Conservation (phyloP, 2,888 invertebrate genomes). For the Sinohyriopsis cumingii region DNA sequence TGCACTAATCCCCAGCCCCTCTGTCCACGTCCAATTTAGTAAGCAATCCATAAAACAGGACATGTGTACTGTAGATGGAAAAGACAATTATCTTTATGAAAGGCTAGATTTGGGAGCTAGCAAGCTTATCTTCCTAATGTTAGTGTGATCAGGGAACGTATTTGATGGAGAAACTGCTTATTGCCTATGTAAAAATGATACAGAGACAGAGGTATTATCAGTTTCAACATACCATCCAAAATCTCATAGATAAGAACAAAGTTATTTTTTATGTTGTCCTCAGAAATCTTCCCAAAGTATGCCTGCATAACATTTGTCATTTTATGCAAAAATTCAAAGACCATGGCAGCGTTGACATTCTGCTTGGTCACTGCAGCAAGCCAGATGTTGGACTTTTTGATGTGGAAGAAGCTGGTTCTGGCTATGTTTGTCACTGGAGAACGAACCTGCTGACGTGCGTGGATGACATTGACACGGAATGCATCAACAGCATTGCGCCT, state of each 20-base stretch:
- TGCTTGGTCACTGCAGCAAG: conserved; percentile 99
- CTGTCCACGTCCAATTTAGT: too few species aligned
- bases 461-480: conserved; percentile 99
- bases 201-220: too few species aligned
- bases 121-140: too few species aligned
- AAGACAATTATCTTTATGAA: too few species aligned
- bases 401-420: conserved; percentile 98
- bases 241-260: conserved; percentile 99
- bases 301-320: conserved; percentile 96
- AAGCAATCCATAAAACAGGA: too few species aligned
- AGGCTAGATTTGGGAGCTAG: too few species aligned
- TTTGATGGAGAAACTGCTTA: too few species aligned
- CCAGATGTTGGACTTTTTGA: conserved; percentile 98
- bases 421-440: conserved; percentile 99
- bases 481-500: conserved; percentile 98
- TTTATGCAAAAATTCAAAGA: conserved; percentile 97
- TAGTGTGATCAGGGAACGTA: too few species aligned
- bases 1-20: too few species aligned
- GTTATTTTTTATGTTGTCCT: conserved; percentile 99
- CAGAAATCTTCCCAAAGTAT: conserved; percentile 99
- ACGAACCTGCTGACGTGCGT: conserved; percentile 95
- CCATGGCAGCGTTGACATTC: conserved; percentile 99
- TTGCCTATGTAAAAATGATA: too few species aligned
- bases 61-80: too few species aligned
- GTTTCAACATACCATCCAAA: conserved; percentile 84